These are phyloP conservation scores for Papilio machaon DNA, from an alignment of 1,140 invertebrate species.

Conservation along the genomic window DNA sequence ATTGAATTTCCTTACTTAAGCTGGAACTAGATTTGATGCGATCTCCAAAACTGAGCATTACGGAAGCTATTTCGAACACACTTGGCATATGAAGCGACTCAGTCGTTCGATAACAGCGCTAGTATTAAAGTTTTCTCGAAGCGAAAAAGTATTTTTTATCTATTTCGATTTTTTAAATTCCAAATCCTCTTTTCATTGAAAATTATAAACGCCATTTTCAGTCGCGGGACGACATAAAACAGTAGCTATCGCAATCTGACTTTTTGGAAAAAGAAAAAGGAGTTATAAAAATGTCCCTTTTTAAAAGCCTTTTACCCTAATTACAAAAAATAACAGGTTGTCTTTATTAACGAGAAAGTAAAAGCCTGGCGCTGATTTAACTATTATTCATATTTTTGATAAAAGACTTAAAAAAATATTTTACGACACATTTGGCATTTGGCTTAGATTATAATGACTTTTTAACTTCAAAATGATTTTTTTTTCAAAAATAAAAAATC, in stretches of 20 bases:
- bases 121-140: neutral
- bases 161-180: neutral
- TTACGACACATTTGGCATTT: neutral
- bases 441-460: too few relatives aligned
- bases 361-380: slow-evolving; percentile 1
- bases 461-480: too few relatives aligned
- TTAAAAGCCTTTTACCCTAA: slow-evolving; percentile 7
- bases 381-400: neutral
- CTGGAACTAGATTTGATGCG: slow-evolving; percentile 1
- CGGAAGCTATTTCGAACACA: slow-evolving; percentile 11
- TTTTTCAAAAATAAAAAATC: too few relatives aligned
- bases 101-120: neutral
- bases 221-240: neutral
- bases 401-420: neutral
- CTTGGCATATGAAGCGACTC: slow-evolving; percentile 3
- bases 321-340: slow-evolving; percentile 1
- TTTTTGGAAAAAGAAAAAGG: slow-evolving; percentile 4
- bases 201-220: neutral
- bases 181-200: neutral
- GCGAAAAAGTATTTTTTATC: neutral
- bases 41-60: neutral
- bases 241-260: neutral
- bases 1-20: neutral
- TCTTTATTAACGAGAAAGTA: neutral
- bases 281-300: slow-evolving; percentile 7